Conservation (phyloP, 2,888 invertebrate species). For the Hartigia nigra region DNA sequence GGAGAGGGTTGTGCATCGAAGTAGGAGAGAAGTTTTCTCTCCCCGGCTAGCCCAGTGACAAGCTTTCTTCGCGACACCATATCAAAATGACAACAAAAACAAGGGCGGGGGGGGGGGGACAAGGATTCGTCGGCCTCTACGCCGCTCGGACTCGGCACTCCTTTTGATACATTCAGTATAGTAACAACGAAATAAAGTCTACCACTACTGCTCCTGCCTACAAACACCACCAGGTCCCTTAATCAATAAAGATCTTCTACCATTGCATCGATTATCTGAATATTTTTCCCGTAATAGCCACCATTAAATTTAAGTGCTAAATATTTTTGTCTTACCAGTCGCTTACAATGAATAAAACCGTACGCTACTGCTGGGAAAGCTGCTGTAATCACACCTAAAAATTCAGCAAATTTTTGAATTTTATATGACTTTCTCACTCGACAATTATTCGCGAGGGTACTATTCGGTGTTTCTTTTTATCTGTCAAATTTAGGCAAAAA, state of each 20-base stretch:
- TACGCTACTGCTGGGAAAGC: constrained; percentile 33
- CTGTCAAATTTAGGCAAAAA: constrained; percentile 22
- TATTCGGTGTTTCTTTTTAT: constrained; percentile 28
- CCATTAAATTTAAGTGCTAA: constrained; percentile 26
- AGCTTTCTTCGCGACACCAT: too few relatives aligned
- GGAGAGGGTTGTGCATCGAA: too few relatives aligned
- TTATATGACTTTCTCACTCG: constrained; percentile 15
- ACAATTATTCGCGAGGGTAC: constrained; percentile 16
- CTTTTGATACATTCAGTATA: too few relatives aligned
- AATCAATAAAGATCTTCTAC: constrained; percentile 31
- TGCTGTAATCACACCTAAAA: constrained; percentile 73
- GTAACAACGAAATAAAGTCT: too few relatives aligned
- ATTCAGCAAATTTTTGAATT: constrained; percentile 26
- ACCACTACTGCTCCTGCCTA: too few relatives aligned
- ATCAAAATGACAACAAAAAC: too few relatives aligned
- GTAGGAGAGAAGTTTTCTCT: too few relatives aligned
- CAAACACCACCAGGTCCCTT: too few relatives aligned
- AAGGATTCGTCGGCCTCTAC: too few relatives aligned
- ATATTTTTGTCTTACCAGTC: constrained; percentile 33
- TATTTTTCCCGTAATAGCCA: constrained; percentile 25
- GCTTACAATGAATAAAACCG: constrained; percentile 28
- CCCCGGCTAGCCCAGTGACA: too few relatives aligned
- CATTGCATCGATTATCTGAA: constrained; percentile 17
- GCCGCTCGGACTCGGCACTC: too few relatives aligned
- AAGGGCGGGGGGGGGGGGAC: too few relatives aligned